Evolutionary conservation across 2,113 vertebrate genomes (phyloP).

Genomic region (Rhynchopsitta pachyrhyncha): DNA sequence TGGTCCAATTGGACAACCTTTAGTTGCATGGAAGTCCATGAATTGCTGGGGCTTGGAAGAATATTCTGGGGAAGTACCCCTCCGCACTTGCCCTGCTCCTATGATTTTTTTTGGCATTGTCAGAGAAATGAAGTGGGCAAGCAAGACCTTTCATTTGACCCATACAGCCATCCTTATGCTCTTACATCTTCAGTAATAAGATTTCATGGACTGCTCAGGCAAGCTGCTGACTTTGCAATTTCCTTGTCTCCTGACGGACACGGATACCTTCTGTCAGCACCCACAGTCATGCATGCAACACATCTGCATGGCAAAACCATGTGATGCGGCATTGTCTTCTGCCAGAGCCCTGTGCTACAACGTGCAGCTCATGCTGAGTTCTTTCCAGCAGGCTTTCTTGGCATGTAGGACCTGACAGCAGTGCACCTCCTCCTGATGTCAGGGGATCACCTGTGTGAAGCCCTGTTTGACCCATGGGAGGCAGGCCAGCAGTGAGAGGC

Average conservation of each 20-base stretch:
- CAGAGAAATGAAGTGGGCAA: background rate
- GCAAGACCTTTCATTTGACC: background rate
- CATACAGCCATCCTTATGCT: background rate
- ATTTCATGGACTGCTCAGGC: background rate
- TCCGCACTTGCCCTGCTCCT: background rate
- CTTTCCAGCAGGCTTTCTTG: background rate
- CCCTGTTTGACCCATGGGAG: background rate
- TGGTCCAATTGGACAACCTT: background rate
- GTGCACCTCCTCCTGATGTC: background rate
- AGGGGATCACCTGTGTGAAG: background rate
- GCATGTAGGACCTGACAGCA: accelerated
- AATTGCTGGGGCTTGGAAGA: background rate
- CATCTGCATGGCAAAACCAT: accelerated
- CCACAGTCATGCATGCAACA: too few species aligned
- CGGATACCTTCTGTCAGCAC: background rate
- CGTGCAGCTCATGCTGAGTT: background rate
- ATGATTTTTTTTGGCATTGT: background rate
- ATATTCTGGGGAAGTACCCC: background rate
- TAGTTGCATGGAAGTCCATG: background rate
- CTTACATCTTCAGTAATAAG: background rate
- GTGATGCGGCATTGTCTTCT: accelerated
- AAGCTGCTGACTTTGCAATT: background rate
- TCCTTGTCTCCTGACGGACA: background rate
- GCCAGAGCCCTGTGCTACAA: background rate
- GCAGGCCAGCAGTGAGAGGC: background rate